These are phyloP conservation scores for Eubasilissa splendida DNA, from an alignment of 2,888 invertebrate species.

Conservation along the genomic window DNA sequence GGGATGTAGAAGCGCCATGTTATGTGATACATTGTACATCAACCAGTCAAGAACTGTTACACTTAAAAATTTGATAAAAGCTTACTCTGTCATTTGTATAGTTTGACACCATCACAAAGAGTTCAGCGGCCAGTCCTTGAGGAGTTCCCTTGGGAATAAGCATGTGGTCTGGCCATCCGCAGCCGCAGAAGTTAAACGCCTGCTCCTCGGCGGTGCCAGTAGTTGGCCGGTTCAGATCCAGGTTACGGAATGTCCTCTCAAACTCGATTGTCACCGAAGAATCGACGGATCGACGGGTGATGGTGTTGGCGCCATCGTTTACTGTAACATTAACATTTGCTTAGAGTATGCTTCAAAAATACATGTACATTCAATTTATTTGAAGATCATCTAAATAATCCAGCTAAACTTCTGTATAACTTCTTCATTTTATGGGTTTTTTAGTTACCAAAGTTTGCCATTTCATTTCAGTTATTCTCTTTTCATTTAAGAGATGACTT, in stretches of 20 bases:
- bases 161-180: conserved; percentile 91
- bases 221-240: conserved; percentile 75
- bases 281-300: conserved; percentile 78
- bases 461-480: neutral
- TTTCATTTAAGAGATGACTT: no score
- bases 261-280: conserved; percentile 89
- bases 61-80: neutral
- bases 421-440: neutral
- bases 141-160: conserved; percentile 81
- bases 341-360: neutral
- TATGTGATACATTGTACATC: no score
- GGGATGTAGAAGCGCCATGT: no score
- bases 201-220: conserved; percentile 71
- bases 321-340: conserved; percentile 67
- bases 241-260: conserved; percentile 84
- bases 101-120: conserved; percentile 87
- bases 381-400: no score
- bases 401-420: no score
- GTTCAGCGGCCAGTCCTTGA: conserved; percentile 77
- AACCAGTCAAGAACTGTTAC: no score
- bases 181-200: conserved; percentile 87
- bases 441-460: neutral
- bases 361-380: no score
- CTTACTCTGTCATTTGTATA: conserved; percentile 78
- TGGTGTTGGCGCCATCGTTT: conserved; percentile 77